A percentile compares a stretch with the other conserved stretches of the same genome.
phyloP scores from a whole-genome alignment of 1,140 invertebrate species.

The Trichoplusia ni region DNA sequence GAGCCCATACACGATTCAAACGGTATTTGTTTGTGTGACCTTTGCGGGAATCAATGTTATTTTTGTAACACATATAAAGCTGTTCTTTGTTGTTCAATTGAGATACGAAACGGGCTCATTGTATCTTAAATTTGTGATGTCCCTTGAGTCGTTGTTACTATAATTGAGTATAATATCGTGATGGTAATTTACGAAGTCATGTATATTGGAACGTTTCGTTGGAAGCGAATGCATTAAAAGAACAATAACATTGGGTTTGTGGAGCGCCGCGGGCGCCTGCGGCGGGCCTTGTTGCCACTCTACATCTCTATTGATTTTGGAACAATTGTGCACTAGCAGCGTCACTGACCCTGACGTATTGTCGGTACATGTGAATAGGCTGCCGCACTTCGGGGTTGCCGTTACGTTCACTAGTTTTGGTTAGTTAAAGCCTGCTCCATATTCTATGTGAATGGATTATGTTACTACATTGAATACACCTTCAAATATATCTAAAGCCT shows the following conservation, averaged over 20 bases:
- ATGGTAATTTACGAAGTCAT: neutral
- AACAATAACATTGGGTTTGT: slow-evolving; percentile 60
- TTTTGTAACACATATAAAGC: slow-evolving; percentile 1
- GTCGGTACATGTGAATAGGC: slow-evolving; percentile 11
- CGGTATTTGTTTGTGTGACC: neutral
- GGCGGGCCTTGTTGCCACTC: slow-evolving; percentile 36
- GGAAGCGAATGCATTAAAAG: slow-evolving; percentile 52
- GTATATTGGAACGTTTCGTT: slow-evolving; percentile 50
- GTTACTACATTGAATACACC: neutral
- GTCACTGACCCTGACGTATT: slow-evolving; percentile 35
- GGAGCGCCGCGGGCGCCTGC: slow-evolving; percentile 46
- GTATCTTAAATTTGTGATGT: neutral
- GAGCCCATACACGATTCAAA: neutral
- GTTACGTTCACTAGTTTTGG: neutral
- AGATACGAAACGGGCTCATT: neutral
- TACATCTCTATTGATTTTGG: slow-evolving; percentile 54
- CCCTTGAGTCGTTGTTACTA: neutral
- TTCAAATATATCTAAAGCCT: neutral
- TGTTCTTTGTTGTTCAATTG: slow-evolving; percentile 9
- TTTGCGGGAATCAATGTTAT: slow-evolving; percentile 12
- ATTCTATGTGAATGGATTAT: neutral
- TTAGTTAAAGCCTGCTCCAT: neutral
- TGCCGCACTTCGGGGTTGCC: neutral
- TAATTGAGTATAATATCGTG: neutral
- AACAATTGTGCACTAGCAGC: slow-evolving; percentile 32